Evolutionary conservation across 2,888 invertebrate species (phyloP), one percentile per base, ranked within the genome.

Genomic region (Caenorhabditis imperialis): DNA sequence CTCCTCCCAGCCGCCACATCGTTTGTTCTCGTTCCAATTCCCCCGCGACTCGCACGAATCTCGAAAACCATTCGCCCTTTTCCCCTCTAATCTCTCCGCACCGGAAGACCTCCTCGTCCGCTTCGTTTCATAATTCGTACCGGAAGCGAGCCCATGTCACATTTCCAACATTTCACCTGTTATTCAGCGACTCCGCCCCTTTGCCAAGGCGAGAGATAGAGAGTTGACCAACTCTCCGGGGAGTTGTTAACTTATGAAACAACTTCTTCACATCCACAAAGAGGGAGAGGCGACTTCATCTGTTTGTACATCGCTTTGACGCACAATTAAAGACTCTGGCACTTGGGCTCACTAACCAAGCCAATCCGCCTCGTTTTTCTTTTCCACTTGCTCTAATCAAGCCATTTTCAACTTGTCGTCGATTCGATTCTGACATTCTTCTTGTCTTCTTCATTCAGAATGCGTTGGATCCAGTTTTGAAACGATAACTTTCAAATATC

Each of bases 241-340:
- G 71, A 63, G 62, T 58, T 51, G 71, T 71, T 71, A 71, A 71
- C 62, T 62, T 71, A 71, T 71, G 71, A 71, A 62, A 71, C 62
- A 63, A 71, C 70, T 50, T 60, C 60, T 61, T 47, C 27, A 14
- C 53, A n/a, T n/a, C n/a, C n/a, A n/a, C n/a, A n/a, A n/a, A n/a
- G n/a, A 47, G 20, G 40, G 42, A 35, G 61, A 47, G 65, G 45
- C 63, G 40, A 54, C 65, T 65, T 55, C 65, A 65, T 63, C 63
- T 63, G 65, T 65, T 65, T 57, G 55, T 65, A n/a, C n/a, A n/a
- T n/a, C n/a, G n/a, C n/a, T n/a, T n/a, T 47, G 47, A 30, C n/a
- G n/a, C 55, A 50, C 65, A 65, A 55, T 57, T 55, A 55, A 57
- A 65, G 42, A 57, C 65, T 5, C 16, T 44, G 3, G 44, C 44